phyloP scores from a whole-genome alignment of 2,888 invertebrate genomes.

The Toxonevra muliebris region DNA sequence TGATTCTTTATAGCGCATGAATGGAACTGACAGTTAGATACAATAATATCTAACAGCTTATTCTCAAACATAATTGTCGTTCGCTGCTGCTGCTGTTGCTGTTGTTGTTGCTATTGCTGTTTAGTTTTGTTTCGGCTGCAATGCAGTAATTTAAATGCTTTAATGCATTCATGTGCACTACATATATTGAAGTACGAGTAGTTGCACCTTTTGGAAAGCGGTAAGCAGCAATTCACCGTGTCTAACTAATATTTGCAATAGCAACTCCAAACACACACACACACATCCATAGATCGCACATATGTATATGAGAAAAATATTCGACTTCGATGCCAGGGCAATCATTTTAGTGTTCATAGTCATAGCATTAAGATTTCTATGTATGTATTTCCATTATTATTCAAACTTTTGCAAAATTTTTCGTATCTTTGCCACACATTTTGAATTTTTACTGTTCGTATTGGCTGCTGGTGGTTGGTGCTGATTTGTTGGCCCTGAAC shows the following conservation, averaged over 20 bases:
- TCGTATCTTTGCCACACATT: constrained; percentile 7
- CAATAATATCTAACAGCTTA: background rate
- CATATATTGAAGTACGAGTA: no score
- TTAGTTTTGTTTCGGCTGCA: no score
- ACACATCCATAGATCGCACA: no score
- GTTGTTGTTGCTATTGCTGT: no score
- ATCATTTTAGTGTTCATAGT: constrained; percentile 14
- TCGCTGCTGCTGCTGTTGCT: no score
- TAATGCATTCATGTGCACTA: background rate
- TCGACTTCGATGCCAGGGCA: constrained; percentile 15
- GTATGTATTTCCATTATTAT: constrained; percentile 21
- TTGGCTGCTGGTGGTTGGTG: constrained; percentile 25
- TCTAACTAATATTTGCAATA: no score
- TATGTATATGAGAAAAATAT: constrained; percentile 6
- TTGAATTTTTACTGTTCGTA: constrained; percentile 7
- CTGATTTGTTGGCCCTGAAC: constrained; percentile 50
- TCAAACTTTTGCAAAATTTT: constrained; percentile 32
- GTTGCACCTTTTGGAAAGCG: no score
- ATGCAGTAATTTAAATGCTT: background rate
- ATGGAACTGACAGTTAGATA: constrained; percentile 26
- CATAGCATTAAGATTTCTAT: background rate
- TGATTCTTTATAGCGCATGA: constrained; percentile 31
- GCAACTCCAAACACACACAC: no score
- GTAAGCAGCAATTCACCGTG: no score
- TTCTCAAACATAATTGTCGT: no score